Evolutionary conservation across 1,140 invertebrate genomes (phyloP).

Genomic region (Drosophila paulistorum): DNA sequence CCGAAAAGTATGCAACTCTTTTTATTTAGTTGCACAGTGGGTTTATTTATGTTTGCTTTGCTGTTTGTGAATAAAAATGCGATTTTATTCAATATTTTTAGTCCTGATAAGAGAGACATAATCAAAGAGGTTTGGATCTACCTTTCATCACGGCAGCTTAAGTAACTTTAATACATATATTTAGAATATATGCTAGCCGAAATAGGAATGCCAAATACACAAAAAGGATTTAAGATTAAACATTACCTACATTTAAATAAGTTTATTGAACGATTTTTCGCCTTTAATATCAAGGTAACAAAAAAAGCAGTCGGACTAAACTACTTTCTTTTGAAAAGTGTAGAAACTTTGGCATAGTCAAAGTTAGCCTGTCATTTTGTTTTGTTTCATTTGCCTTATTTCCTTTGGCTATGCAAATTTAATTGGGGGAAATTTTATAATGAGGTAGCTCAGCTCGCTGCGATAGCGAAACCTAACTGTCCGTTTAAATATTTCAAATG

Average conservation of each 20-base stretch:
- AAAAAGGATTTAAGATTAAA: too few species aligned
- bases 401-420: conserved; percentile 56
- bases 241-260: background rate
- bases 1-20: conserved; percentile 21
- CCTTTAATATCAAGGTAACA: background rate
- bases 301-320: background rate
- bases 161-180: too few species aligned
- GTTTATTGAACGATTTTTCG: background rate
- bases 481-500: conserved; percentile 70
- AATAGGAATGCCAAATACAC: too few species aligned
- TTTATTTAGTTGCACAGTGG: background rate
- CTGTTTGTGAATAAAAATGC: too few species aligned
- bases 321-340: background rate
- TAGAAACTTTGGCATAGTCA: conserved; percentile 2
- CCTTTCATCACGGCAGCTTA: too few species aligned
- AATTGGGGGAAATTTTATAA: conserved; percentile 53
- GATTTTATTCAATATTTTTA: too few species aligned
- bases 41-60: background rate
- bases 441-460: conserved; percentile 32
- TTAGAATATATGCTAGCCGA: too few species aligned
- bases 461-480: conserved; percentile 15
- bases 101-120: too few species aligned
- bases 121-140: too few species aligned
- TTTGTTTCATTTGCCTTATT: background rate
- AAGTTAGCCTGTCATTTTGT: background rate